These are phyloP conservation scores for Notechis scutatus DNA, from an alignment of 2,113 vertebrate genomes.

Conservation along the genomic window DNA sequence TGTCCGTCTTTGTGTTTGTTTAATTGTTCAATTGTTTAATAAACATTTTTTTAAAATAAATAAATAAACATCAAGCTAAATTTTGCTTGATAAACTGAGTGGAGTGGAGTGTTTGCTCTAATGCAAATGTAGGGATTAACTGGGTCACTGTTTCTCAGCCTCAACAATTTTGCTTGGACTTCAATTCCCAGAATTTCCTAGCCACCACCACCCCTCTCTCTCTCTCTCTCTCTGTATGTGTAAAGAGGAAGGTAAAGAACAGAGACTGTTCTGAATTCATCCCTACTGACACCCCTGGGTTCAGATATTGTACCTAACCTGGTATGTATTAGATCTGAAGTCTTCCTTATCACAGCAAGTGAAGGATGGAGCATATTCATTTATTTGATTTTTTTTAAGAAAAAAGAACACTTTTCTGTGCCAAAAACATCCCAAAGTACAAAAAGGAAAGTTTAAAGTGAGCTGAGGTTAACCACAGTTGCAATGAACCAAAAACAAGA, in stretches of 20 bases:
- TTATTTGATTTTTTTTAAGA: neutral
- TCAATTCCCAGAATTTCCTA: neutral
- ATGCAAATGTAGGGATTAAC: neutral
- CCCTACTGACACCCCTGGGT: neutral
- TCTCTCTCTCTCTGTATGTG: neutral
- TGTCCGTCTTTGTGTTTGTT: no score
- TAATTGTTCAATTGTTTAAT: no score
- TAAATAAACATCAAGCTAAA: neutral
- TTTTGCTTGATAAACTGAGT: neutral
- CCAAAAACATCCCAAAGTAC: neutral
- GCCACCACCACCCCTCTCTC: no score
- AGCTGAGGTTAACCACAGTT: neutral
- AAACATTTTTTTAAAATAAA: no score
- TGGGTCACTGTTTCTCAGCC: neutral
- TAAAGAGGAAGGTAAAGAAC: neutral
- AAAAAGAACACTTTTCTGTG: neutral
- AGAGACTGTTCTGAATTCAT: neutral
- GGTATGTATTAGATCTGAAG: neutral
- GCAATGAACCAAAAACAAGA: neutral
- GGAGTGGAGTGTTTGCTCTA: neutral
- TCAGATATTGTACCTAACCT: neutral
- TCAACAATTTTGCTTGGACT: neutral
- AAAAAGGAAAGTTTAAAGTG: neutral
- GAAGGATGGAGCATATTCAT: neutral
- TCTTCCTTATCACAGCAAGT: neutral